phyloP scores from a whole-genome alignment of 2,113 vertebrate species.

The Ascaphus truei region DNA sequence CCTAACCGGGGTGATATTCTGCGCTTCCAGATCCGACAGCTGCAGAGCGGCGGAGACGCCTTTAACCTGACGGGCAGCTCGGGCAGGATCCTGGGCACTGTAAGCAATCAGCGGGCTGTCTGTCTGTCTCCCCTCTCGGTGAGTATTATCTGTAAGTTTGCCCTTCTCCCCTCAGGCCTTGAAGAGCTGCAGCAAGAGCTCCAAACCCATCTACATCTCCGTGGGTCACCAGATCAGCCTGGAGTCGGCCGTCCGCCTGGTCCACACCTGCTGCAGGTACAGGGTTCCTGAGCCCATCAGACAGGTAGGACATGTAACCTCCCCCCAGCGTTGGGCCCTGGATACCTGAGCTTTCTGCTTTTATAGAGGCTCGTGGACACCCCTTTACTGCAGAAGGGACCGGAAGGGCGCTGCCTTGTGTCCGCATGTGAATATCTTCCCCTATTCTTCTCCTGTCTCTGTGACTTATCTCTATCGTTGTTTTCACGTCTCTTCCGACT shows the following conservation, averaged over 20 bases:
- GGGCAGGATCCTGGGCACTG: constrained; percentile 78
- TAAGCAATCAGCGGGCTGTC: constrained; percentile 46
- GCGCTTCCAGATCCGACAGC: constrained; percentile 67
- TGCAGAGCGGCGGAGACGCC: constrained; percentile 71
- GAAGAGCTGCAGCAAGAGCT: constrained; percentile 70
- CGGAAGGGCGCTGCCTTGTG: no score
- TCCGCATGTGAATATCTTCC: no score
- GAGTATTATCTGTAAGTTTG: background rate
- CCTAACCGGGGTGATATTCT: no score
- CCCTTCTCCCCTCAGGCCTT: constrained; percentile 61
- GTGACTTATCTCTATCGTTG: no score
- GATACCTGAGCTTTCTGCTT: no score
- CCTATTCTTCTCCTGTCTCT: no score
- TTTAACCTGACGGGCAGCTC: constrained; percentile 73
- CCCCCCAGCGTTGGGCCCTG: no score
- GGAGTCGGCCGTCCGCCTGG: constrained; percentile 73
- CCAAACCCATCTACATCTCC: constrained; percentile 81
- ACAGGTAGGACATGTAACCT: constrained; percentile 75
- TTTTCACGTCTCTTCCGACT: no score
- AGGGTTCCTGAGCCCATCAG: constrained; percentile 87
- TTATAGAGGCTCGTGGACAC: no score
- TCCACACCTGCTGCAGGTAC: constrained; percentile 76
- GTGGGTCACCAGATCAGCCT: constrained; percentile 84
- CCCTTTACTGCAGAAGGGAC: no score
- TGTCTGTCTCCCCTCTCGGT: background rate